These are phyloP conservation scores for Paramuricea clavata DNA, from an alignment of 92 coral and sea anemone species.

Conservation along the genomic window DNA sequence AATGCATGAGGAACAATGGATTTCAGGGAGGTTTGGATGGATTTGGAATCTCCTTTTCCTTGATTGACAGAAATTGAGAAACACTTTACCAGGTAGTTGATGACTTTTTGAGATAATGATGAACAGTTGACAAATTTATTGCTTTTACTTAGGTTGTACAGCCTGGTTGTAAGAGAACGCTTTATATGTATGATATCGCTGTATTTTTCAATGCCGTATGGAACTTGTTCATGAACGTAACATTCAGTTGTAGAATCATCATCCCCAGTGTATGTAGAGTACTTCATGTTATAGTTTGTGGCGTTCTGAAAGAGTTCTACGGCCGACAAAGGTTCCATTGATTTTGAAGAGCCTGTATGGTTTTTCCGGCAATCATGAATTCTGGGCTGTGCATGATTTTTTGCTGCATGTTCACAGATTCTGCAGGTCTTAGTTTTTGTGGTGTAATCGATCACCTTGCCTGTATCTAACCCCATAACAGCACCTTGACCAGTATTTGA, in stretches of 20 bases:
- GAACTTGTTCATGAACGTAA: constrained; percentile 48
- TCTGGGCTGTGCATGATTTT: constrained; percentile 23
- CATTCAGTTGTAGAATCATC: no score
- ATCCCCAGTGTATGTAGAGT: no score
- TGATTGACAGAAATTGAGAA: no score
- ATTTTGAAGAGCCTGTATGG: constrained; percentile 60
- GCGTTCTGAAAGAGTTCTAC: no score
- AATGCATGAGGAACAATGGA: constrained; percentile 60
- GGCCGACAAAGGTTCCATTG: constrained; percentile 48
- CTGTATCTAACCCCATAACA: constrained; percentile 38
- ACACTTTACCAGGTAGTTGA: constrained; percentile 26
- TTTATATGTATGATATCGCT: constrained; percentile 13
- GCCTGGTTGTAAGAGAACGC: no score
- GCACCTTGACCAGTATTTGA: constrained; percentile 68
- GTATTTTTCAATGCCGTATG: constrained; percentile 51
- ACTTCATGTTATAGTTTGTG: no score
- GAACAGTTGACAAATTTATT: constrained; percentile 5
- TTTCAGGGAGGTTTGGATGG: no score
- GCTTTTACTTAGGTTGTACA: no score
- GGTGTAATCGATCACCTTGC: no score
- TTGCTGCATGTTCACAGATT: background rate
- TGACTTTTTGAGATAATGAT: constrained; percentile 45
- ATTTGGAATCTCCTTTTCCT: no score
- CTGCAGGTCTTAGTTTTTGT: no score
- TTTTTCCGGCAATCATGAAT: constrained; percentile 56